Percentiles rank a stretch among this genome's conserved stretches.
phyloP scores from a whole-genome alignment of 2,113 vertebrate species.

The Chaetodon auriga region DNA sequence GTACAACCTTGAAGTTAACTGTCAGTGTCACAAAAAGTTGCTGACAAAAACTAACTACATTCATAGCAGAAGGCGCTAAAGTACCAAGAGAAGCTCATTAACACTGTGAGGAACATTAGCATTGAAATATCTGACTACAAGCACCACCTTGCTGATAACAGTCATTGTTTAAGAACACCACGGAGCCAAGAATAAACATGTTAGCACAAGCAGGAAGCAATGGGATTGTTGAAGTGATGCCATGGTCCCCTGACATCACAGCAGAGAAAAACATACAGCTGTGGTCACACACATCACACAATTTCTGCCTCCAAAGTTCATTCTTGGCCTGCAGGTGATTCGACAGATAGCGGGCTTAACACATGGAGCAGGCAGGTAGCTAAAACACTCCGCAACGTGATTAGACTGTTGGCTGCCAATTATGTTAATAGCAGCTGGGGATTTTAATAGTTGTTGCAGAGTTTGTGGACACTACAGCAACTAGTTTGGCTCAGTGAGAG shows the following conservation, averaged over 20 bases:
- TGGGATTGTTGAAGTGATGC: background rate
- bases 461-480: background rate
- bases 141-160: conserved; percentile 20
- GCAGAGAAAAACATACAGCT: background rate
- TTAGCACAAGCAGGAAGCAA: background rate
- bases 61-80: background rate
- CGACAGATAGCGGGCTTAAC: background rate
- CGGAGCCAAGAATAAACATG: conserved; percentile 34
- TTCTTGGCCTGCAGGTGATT: conserved; percentile 10
- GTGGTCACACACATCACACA: conserved; percentile 8
- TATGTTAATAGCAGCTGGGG: background rate
- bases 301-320: background rate
- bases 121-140: conserved; percentile 16
- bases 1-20: background rate
- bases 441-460: background rate
- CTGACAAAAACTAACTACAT: conserved; percentile 3
- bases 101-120: conserved; percentile 7
- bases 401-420: conserved; percentile 4
- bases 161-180: background rate
- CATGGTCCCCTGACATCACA: background rate
- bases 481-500: background rate
- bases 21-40: background rate
- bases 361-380: background rate
- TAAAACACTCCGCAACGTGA: background rate
- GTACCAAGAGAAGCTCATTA: conserved; percentile 5